These are phyloP conservation scores for Macropus fuliginosus DNA, from an alignment of 2,797 vertebrate species.

Conservation along the genomic window DNA sequence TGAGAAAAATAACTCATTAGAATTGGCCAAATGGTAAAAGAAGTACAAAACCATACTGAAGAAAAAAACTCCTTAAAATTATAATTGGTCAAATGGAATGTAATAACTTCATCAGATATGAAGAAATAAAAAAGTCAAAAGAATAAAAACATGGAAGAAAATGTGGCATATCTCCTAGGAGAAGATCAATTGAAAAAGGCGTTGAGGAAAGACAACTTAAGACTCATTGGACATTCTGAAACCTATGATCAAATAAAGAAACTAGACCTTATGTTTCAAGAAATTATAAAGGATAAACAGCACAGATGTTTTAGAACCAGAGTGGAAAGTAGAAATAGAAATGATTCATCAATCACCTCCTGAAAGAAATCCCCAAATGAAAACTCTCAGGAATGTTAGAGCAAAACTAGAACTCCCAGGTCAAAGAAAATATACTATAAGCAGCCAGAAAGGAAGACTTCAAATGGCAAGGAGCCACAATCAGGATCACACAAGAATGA, in stretches of 20 bases:
- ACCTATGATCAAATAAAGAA: not conserved
- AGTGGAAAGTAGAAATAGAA: not conserved
- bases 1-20: not conserved
- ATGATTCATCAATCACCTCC: not conserved
- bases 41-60: not conserved
- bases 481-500: not conserved
- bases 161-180: not conserved
- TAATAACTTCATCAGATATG: not conserved
- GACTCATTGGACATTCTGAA: not conserved
- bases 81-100: not conserved
- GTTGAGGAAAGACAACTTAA: not conserved
- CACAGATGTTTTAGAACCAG: not conserved
- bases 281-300: not conserved
- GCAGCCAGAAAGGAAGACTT: not conserved
- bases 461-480: not conserved
- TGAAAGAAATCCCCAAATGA: not conserved
- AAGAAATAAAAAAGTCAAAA: not conserved
- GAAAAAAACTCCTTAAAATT: not conserved
- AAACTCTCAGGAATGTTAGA: not conserved
- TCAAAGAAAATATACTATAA: not conserved
- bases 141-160: not conserved
- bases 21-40: not conserved
- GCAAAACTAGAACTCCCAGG: not conserved
- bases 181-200: not conserved
- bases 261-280: not conserved